Percentiles rank a stretch among this genome's conserved stretches.
These are phyloP conservation scores for Malthinus seriepunctatus DNA, from an alignment of 2,888 invertebrate genomes.

Conservation along the genomic window DNA sequence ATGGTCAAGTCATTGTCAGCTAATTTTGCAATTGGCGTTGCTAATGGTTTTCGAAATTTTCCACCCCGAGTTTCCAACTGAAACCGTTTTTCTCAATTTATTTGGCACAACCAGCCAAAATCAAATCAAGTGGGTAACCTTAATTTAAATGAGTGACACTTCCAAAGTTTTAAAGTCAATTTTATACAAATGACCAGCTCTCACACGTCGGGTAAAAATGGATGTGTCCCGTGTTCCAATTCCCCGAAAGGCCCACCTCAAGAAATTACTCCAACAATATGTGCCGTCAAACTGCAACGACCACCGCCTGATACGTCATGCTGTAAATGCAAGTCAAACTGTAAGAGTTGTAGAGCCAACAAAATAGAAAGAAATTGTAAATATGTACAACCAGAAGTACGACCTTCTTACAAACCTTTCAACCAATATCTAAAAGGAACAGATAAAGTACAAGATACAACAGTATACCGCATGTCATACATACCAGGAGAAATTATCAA, in stretches of 20 bases:
- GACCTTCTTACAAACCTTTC: constrained; percentile 14
- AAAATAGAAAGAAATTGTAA: constrained; percentile 2
- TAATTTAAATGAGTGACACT: too few relatives aligned
- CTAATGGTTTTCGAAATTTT: too few relatives aligned
- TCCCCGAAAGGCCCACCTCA: not conserved
- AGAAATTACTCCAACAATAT: not conserved
- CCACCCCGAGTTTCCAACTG: too few relatives aligned
- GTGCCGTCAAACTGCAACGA: not conserved
- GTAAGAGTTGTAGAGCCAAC: not conserved
- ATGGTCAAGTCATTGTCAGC: too few relatives aligned
- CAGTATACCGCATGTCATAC: constrained; percentile 22
- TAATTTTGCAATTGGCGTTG: too few relatives aligned
- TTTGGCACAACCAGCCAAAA: too few relatives aligned
- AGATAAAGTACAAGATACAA: constrained; percentile 11
- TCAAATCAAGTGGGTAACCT: too few relatives aligned
- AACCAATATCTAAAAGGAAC: not conserved
- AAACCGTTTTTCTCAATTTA: too few relatives aligned
- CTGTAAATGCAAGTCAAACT: constrained; percentile 7
- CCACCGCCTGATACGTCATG: not conserved
- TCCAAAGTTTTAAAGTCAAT: too few relatives aligned
- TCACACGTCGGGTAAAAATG: too few relatives aligned
- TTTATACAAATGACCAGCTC: too few relatives aligned
- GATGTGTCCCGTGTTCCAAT: too few relatives aligned
- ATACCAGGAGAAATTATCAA: constrained; percentile 27
- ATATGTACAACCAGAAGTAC: constrained; percentile 15